Evolutionary conservation across 1,140 invertebrate species (phyloP), one percentile per base, ranked within the genome.

Genomic region (Zaprionus tsacasi): DNA sequence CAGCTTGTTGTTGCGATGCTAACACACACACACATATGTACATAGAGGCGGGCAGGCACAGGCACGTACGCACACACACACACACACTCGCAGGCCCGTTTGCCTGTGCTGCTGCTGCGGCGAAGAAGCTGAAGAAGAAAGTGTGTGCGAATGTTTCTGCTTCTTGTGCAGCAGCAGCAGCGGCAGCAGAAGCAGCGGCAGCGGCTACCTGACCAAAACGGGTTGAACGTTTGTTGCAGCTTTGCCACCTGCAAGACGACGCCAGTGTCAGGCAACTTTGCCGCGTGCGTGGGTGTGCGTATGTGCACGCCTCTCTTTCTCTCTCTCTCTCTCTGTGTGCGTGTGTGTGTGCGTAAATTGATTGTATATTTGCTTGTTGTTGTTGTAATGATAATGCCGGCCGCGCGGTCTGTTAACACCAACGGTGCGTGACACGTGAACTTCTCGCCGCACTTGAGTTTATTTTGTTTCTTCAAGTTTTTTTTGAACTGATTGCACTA

Each of bases 131-230:
- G 77, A 64, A 82, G 83, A 87, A 88, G 83, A 87, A 87, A 88
- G 83, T 87, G 80, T 87, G 83, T 88, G 77, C 76, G 36, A 79
- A 87, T 72, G 68, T 79, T 72, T 67, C 57, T 85, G 78, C 81
- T 87, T 72, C 82, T 87, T 69, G 65, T 50, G 40, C 55, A 35
- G 43, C 40, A 13, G 38, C 55, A 7, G 40, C 59, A 13, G 43
- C 59, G 13, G 25, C 36, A 10, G 17, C 35, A 38, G 35, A 13
- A 13, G 17, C 50, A n/a, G 6, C 50, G 52, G 38, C 66, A 7
- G 45, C 57, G 35, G 60, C 61, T 60, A 65, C 55, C 64, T 68
- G 70, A 55, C 54, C 52, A 70, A 80, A 86, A 81, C 82, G 70
- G 64, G 82, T 85, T 81, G 64, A 45, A 59, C 40, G 40, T 6